Percentiles rank a stretch among this genome's conserved stretches.
Evolutionary conservation across 2,888 invertebrate genomes (phyloP).

Genomic region (Urechis unicinctus): DNA sequence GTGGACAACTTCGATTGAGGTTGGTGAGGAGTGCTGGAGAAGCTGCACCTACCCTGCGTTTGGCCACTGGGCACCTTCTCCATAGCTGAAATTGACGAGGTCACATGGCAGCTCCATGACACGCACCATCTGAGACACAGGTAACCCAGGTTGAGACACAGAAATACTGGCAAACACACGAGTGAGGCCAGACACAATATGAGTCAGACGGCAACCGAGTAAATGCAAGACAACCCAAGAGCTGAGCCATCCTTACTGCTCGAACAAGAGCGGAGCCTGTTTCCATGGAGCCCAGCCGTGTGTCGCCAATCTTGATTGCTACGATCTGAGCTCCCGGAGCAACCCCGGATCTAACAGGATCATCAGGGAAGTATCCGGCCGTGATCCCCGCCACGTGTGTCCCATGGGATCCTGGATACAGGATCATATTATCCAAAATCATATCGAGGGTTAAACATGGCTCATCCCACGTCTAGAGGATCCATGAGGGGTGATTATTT

Average conservation of each 20-base stretch:
- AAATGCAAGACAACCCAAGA: background rate
- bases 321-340: constrained; percentile 94
- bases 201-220: background rate
- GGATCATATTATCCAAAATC: background rate
- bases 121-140: constrained; percentile 49
- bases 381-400: constrained; percentile 97
- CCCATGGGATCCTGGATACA: constrained; percentile 83
- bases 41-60: constrained; percentile 69
- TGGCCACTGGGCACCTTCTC: constrained; percentile 88
- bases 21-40: background rate
- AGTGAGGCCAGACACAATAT: too few species aligned
- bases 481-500: background rate
- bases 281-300: constrained; percentile 88
- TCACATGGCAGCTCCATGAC: constrained; percentile 58
- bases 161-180: too few species aligned
- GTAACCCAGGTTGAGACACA: background rate
- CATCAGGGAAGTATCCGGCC: constrained; percentile 78
- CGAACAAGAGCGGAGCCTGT: constrained; percentile 88
- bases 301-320: constrained; percentile 86
- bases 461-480: too few species aligned
- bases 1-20: background rate
- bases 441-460: too few species aligned
- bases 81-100: constrained; percentile 97
- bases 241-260: constrained; percentile 62
- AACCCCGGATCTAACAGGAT: constrained; percentile 83